Percentiles rank a stretch among this genome's conserved stretches.
phyloP scores from a whole-genome alignment of 1,140 invertebrate genomes.

The Lordiphosa clarofinis region DNA sequence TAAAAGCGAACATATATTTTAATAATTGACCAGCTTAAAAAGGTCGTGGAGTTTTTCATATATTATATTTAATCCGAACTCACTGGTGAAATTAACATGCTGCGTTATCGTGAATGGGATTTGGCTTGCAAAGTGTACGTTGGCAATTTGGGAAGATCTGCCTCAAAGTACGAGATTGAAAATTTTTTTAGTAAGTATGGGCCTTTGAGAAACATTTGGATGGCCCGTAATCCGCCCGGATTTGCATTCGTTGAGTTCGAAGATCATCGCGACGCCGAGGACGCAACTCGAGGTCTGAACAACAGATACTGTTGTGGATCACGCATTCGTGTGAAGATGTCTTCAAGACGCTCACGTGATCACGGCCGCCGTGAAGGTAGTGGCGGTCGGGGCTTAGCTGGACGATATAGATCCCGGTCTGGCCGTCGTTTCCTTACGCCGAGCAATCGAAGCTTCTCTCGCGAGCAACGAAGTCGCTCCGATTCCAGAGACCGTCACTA shows the following conservation, averaged over 20 bases:
- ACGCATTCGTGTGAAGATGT: constrained; percentile 92
- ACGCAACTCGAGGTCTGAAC: constrained; percentile 95
- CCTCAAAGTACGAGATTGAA: constrained; percentile 95
- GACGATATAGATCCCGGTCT: constrained; percentile 52
- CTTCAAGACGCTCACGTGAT: constrained; percentile 89
- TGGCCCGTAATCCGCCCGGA: constrained; percentile 95
- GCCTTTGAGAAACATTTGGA: constrained; percentile 97
- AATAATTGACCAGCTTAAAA: too few relatives aligned
- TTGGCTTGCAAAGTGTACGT: constrained; percentile 99
- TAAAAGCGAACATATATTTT: too few relatives aligned
- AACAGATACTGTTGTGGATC: constrained; percentile 94
- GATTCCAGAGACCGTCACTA: too few relatives aligned
- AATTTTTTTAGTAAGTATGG: constrained; percentile 97
- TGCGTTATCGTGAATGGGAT: constrained; percentile 93
- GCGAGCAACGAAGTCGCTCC: too few relatives aligned
- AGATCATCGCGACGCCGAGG: constrained; percentile 97
- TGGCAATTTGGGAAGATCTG: constrained; percentile 95
- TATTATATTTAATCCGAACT: too few relatives aligned
- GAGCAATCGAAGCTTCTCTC: too few relatives aligned
- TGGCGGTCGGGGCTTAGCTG: constrained; percentile 38
- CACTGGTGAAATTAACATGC: constrained; percentile 79
- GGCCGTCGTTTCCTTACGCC: too few relatives aligned
- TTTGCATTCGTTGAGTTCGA: constrained; percentile 99
- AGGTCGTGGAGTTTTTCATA: too few relatives aligned
- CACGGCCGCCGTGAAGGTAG: constrained; percentile 83